Evolutionary conservation across 1,140 invertebrate genomes (phyloP), one percentile per base, ranked within the genome.

Genomic region (Cotesia vestalis): DNA sequence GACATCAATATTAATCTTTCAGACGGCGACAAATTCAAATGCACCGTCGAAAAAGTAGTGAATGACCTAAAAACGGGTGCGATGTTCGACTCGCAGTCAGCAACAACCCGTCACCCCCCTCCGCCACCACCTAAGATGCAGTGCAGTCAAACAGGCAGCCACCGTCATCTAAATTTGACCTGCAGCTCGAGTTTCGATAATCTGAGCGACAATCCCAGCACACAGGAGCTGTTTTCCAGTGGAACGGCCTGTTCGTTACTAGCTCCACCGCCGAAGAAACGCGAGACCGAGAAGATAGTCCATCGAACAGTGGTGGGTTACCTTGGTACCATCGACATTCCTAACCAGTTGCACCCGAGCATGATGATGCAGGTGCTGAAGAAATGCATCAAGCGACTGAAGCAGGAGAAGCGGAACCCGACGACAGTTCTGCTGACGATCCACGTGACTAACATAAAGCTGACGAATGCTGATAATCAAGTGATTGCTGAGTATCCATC

Each of bases 271-370:
- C 84, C 78, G 0, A 76, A 81, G 36, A 87, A 86, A 62, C 76
- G 82, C 36, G 89, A 89, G 60, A 83, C 83, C 8, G 89, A 90
- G 61, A 89, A 90, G 51, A 87, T 94, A 34, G 92, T 95, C 69
- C 94, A 94, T 78, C 90, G 93, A 73, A 94, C 94, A 0, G 91
- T 98, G 12, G 95, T 98, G 3, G 96, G 96, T 0, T 98, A 98
- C 84, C 88, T 98, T 61, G 96, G 97, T 4, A 97, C 96, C 0
- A 97, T 98, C 63, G 96, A 98, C 86, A 97, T 97, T 88, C 96
- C 96, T 0, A 93, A 94, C 82, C 94, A 96, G 79, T 87, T 94
- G 53, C 91, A 93, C 64, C 90, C 94, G 0, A 92, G 91, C 61
- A 92, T 92, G 5, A 91, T 93, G 80, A 88, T 94, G 57, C 91